A percentile compares a stretch with the other conserved stretches of the same genome.
Evolutionary conservation across 1,140 invertebrate species (phyloP).

Genomic region (Brachionus paranguensis): DNA sequence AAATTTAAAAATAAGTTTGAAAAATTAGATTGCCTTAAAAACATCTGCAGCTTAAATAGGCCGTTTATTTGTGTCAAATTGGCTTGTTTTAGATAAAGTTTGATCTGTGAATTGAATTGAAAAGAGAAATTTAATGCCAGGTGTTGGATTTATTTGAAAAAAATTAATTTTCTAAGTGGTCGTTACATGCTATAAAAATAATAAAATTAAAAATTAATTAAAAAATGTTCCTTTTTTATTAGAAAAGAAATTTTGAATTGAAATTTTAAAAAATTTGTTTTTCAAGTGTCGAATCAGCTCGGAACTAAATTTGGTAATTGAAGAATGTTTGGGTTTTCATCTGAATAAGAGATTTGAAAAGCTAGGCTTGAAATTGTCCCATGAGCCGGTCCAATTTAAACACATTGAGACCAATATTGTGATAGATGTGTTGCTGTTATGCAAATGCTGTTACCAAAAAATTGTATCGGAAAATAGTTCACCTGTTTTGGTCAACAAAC

Average conservation of each 20-base stretch:
- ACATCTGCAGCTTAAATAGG: neutral
- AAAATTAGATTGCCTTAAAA: too few relatives aligned
- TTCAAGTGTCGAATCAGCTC: neutral
- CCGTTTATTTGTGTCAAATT: neutral
- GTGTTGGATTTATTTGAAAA: neutral
- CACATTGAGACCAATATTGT: neutral
- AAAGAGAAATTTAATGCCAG: neutral
- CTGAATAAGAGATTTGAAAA: neutral
- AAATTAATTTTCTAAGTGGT: neutral
- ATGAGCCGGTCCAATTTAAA: neutral
- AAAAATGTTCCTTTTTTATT: too few relatives aligned
- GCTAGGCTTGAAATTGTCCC: neutral
- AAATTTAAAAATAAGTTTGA: too few relatives aligned
- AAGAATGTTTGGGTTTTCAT: neutral
- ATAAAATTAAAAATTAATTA: too few relatives aligned
- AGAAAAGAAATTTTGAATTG: neutral
- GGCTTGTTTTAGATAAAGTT: neutral
- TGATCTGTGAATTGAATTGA: neutral
- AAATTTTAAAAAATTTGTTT: neutral
- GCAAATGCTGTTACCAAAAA: conserved; percentile 7
- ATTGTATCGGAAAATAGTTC: neutral
- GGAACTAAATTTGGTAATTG: neutral
- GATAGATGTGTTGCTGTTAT: neutral
- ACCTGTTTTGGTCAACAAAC: neutral
- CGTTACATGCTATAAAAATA: neutral